phyloP scores from a whole-genome alignment of 2,113 vertebrate species.

The Meriones unguiculatus region DNA sequence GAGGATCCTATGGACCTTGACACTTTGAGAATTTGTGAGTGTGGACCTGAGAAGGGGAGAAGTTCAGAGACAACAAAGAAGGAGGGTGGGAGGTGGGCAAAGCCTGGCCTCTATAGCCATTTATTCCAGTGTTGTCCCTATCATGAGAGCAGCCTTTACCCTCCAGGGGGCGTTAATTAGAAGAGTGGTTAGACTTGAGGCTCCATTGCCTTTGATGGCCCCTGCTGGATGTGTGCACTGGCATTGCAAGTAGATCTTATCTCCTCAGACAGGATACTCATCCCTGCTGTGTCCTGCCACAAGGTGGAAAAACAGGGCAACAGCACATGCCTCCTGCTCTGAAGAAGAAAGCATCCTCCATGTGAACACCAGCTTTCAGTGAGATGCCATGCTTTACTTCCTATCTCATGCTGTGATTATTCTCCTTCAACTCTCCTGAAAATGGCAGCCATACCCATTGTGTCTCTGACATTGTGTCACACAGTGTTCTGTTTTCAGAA shows the following conservation, averaged over 20 bases:
- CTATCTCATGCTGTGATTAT: neutral
- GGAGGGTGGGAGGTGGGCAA: neutral
- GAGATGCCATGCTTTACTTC: neutral
- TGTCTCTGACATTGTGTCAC: neutral
- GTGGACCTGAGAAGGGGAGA: neutral
- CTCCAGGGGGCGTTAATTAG: fast-evolving
- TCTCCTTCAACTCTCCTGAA: neutral
- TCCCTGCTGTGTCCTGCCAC: neutral
- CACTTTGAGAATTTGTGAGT: neutral
- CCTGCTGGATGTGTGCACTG: neutral
- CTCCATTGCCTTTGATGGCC: neutral
- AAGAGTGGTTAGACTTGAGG: neutral
- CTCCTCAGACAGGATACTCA: neutral
- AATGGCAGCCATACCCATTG: slow-evolving; percentile 5
- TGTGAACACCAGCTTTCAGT: neutral
- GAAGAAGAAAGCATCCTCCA: neutral
- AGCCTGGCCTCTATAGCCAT: neutral
- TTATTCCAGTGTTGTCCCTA: neutral
- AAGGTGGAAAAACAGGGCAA: neutral
- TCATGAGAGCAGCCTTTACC: neutral
- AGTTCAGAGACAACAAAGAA: neutral
- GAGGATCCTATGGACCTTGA: neutral
- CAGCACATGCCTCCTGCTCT: neutral
- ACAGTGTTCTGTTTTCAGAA: neutral
- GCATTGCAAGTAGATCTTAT: neutral